Evolutionary conservation across 2,888 invertebrate genomes (phyloP), one percentile per base, ranked within the genome.

Genomic region (Cryptus viduatorius): DNA sequence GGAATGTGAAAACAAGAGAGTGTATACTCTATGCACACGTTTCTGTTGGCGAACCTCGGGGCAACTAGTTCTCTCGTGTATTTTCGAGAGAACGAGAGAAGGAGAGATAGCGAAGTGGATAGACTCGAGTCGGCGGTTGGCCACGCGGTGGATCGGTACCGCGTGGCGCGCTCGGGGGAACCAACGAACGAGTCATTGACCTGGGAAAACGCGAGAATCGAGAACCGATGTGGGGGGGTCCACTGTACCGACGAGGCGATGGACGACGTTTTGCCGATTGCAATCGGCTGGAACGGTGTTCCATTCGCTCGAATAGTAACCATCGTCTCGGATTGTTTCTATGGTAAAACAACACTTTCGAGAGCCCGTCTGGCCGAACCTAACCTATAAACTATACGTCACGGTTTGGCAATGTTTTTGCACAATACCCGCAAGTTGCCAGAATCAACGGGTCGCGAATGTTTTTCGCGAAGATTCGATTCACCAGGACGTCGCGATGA

Each of bases 121-220:
- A 61, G 68, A 77, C 71, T 46, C 72, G 53, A 73, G 83, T 24
- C 83, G 83, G 68, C 71, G 77, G 83, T 81, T 83, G 75, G 82
- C 82, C 84, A 84, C 84, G 84, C 82, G 82, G 84, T 84, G 82
- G 86, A 90, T 84, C 84, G 84, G 84, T 82, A 84, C 84, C 84
- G 84, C 82, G 82, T 84, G 59, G 72, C 75, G 82, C 86, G 86
- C 86, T 88, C 87, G 59, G 88, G 37, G 80, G 77, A 79, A 80
- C 85, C 86, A 79, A 59, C 71, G 82, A 79, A 79, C 86, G 86
- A 90, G 90, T 90, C 91, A 88, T 90, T 91, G 91, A 91, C 90
- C 90, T 88, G 87, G 85, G 87, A 86, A 87, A 89, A 87, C 83
- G 87, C 87, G 86, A 86, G 86, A 87, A 88, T 87, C 84, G 87